Evolutionary conservation across 2,888 invertebrate species (phyloP).

Genomic region (Lypha dubia): DNA sequence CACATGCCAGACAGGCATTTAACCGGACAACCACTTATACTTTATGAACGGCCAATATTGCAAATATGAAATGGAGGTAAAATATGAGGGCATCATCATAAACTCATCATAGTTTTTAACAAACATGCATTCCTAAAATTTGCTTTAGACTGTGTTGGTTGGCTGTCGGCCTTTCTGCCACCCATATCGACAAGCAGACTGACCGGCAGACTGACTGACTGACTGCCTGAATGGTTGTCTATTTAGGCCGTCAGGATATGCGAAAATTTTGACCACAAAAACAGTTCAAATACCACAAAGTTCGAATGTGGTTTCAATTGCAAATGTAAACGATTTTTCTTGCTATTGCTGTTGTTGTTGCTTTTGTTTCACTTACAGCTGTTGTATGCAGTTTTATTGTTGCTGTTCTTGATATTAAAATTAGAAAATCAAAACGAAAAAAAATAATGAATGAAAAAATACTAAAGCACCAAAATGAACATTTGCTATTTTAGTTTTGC

Average conservation of each 20-base stretch:
- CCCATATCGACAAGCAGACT: too few species aligned
- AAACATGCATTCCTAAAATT: neutral
- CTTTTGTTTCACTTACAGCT: constrained; percentile 39
- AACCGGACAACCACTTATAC: constrained; percentile 43
- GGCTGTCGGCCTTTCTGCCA: too few species aligned
- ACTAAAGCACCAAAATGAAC: constrained; percentile 65
- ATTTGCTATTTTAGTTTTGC: constrained; percentile 53
- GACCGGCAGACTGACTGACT: constrained; percentile 26
- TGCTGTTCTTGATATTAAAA: constrained; percentile 49
- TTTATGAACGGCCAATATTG: constrained; percentile 57
- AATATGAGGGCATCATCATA: constrained; percentile 69
- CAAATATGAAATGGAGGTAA: constrained; percentile 56
- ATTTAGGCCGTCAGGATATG: constrained; percentile 62
- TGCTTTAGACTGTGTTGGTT: constrained; percentile 6
- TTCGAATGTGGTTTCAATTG: constrained; percentile 72
- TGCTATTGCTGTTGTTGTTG: constrained; percentile 15
- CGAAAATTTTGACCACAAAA: constrained; percentile 74
- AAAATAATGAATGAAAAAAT: constrained; percentile 65
- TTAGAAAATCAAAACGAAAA: constrained; percentile 69
- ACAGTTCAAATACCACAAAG: constrained; percentile 74
- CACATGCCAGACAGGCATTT: constrained; percentile 35
- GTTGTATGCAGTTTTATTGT: constrained; percentile 39
- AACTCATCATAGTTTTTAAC: constrained; percentile 50
- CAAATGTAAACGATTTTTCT: constrained; percentile 46
- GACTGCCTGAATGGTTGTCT: constrained; percentile 25